Percentiles rank a stretch among this genome's conserved stretches.
These are phyloP conservation scores for Fregetta grallaria DNA, from an alignment of 2,113 vertebrate species.

Conservation along the genomic window DNA sequence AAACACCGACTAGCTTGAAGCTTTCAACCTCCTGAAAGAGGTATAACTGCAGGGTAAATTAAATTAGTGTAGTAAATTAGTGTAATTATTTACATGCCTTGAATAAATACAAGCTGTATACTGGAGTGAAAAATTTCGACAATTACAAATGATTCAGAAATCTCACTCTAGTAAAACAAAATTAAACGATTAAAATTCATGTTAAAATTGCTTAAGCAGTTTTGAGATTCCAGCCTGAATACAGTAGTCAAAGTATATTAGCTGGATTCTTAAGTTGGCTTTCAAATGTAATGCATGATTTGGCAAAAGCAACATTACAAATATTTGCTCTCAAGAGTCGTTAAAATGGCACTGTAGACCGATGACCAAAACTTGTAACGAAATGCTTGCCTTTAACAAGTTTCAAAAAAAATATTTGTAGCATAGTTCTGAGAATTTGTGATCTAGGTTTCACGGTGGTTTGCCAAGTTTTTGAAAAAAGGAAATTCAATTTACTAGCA, in stretches of 20 bases:
- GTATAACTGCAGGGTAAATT: neutral
- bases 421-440: neutral
- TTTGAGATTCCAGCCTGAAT: neutral
- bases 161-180: neutral
- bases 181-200: neutral
- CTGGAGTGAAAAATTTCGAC: neutral
- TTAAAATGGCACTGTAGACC: neutral
- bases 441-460: neutral
- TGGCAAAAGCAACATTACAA: neutral
- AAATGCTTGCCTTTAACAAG: neutral
- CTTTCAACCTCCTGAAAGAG: neutral
- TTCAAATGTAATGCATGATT: neutral
- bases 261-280: neutral
- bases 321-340: neutral
- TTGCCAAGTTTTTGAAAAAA: neutral
- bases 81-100: neutral
- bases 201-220: neutral
- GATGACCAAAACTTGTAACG: neutral
- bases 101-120: neutral
- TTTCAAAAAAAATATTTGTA: neutral
- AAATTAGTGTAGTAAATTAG: neutral
- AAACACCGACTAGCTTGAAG: neutral
- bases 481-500: neutral
- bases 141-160: neutral
- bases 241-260: neutral